Percentiles rank a stretch among this genome's conserved stretches.
Evolutionary conservation across 2,797 vertebrate genomes (phyloP).

Genomic region (Melanotaenia nigrans): DNA sequence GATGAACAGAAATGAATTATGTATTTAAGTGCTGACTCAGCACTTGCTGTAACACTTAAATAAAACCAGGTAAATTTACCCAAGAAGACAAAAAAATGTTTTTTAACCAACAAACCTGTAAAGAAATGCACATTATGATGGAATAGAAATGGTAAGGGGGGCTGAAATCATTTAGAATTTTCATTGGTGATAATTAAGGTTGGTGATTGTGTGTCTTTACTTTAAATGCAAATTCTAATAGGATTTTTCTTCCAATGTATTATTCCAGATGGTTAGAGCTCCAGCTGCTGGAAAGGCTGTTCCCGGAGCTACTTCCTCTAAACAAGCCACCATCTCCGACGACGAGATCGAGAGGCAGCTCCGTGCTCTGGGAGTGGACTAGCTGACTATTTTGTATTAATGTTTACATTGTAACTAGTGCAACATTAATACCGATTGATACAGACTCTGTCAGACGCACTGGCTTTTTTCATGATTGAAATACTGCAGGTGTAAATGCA

Average conservation of each 20-base stretch:
- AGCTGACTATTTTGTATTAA: slow-evolving; percentile 55
- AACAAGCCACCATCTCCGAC: slow-evolving; percentile 89
- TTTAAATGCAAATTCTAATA: slow-evolving; percentile 44
- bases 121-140: background rate
- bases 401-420: slow-evolving; percentile 36
- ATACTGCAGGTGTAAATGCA: slow-evolving; percentile 33
- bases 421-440: slow-evolving; percentile 49
- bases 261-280: slow-evolving; percentile 92
- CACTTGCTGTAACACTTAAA: slow-evolving; percentile 3
- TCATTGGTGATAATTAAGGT: background rate
- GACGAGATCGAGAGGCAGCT: slow-evolving; percentile 98
- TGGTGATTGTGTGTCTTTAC: background rate
- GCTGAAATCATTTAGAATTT: background rate
- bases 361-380: slow-evolving; percentile 95
- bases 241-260: slow-evolving; percentile 34
- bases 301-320: slow-evolving; percentile 88
- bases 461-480: slow-evolving; percentile 38
- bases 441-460: slow-evolving; percentile 45
- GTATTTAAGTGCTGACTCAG: background rate
- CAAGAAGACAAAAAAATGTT: background rate
- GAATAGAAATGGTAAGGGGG: background rate
- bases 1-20: background rate
- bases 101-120: background rate
- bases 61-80: background rate
- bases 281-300: slow-evolving; percentile 90